Evolutionary conservation across 1,140 invertebrate genomes (phyloP).

Genomic region (Apis dorsata): DNA sequence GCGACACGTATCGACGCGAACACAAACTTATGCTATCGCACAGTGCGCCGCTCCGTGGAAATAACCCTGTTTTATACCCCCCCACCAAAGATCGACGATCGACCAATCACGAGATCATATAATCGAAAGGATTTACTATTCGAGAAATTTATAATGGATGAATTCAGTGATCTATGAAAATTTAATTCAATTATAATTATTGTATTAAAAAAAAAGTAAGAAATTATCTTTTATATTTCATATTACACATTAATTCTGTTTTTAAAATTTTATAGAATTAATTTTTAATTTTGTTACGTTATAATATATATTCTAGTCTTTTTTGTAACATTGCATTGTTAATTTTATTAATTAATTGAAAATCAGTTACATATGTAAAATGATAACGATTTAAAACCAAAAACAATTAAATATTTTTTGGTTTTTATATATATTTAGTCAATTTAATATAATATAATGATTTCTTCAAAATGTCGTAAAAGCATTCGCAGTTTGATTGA

Average conservation of each 20-base stretch:
- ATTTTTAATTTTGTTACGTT: background rate
- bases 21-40: constrained; percentile 21
- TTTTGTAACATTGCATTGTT: background rate
- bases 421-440: background rate
- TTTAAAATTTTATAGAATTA: background rate
- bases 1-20: background rate
- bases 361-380: background rate
- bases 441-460: background rate
- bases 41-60: constrained; percentile 36
- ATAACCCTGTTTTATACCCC: constrained; percentile 36
- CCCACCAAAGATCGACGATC: constrained; percentile 27
- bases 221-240: background rate
- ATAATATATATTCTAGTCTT: background rate
- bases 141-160: constrained; percentile 18
- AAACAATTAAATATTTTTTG: background rate
- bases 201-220: background rate
- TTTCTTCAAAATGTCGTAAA: background rate
- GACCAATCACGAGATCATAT: constrained; percentile 22
- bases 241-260: background rate
- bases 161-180: constrained; percentile 9
- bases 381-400: background rate
- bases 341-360: background rate
- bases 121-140: constrained; percentile 17
- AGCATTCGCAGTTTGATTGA: background rate
- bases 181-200: background rate